These are phyloP conservation scores for Saturnia pavonia DNA, from an alignment of 2,888 invertebrate species.

Conservation along the genomic window DNA sequence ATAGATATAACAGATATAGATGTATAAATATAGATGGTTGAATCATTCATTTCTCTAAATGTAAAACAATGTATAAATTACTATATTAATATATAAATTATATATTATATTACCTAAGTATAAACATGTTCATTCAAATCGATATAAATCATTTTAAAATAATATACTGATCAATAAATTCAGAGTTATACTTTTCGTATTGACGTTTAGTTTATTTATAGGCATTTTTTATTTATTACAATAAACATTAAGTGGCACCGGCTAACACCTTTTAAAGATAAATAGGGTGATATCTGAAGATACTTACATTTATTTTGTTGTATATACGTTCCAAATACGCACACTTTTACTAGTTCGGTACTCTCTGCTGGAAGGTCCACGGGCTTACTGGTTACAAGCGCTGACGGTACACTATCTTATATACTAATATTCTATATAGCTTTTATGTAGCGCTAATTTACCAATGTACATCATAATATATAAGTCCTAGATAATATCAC, in stretches of 20 bases:
- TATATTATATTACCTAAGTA: background rate
- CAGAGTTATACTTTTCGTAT: no score
- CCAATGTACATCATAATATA: conserved; percentile 4
- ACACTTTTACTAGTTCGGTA: conserved; percentile 2
- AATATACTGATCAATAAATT: no score
- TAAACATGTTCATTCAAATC: no score
- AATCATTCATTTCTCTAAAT: background rate
- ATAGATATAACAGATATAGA: no score
- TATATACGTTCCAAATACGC: background rate
- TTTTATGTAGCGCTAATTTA: conserved; percentile 8
- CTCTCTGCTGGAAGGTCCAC: conserved; percentile 1
- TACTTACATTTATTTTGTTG: conserved; percentile 17
- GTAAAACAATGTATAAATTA: background rate
- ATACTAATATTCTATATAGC: conserved; percentile 9
- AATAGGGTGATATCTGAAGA: background rate
- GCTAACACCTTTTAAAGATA: background rate
- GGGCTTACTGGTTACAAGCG: conserved; percentile 12
- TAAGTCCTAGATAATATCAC: conserved; percentile 14
- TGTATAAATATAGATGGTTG: no score
- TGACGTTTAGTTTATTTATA: background rate
- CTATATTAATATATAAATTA: no score
- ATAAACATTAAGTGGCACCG: background rate
- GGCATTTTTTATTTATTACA: background rate
- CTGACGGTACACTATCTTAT: conserved; percentile 8
- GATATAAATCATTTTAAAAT: no score